Conservation (phyloP, 2,113 vertebrate species). For the Leptobrachium leishanense region DNA sequence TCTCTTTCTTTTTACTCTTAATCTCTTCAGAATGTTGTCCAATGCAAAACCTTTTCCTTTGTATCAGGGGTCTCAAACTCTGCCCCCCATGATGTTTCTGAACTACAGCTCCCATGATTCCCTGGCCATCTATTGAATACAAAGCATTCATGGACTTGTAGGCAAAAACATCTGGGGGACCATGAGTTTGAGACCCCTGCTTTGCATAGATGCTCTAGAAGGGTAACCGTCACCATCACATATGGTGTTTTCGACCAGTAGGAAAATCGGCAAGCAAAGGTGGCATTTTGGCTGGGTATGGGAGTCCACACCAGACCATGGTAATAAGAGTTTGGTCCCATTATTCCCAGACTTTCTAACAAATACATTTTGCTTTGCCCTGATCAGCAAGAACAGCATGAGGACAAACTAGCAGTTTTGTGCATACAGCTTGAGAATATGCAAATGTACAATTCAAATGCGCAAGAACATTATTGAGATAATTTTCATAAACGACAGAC, state of each 20-base stretch:
- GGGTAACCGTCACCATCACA: constrained; percentile 26
- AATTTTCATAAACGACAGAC: constrained; percentile 12
- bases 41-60: too few species aligned
- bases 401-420: constrained; percentile 34
- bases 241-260: constrained; percentile 8
- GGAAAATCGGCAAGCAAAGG: constrained; percentile 39
- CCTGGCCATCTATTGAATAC: too few species aligned
- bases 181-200: too few species aligned
- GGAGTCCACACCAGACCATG: constrained; percentile 24
- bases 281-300: constrained; percentile 35
- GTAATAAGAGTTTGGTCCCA: constrained; percentile 33
- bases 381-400: constrained; percentile 37
- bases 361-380: constrained; percentile 35
- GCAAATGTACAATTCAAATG: constrained; percentile 23
- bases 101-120: too few species aligned
- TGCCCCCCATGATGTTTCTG: too few species aligned
- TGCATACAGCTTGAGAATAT: constrained; percentile 38
- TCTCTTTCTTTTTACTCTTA: too few species aligned
- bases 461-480: constrained; percentile 8
- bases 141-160: too few species aligned
- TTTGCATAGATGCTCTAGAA: neutral
- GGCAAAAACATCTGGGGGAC: too few species aligned
- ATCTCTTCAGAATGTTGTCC: too few species aligned
- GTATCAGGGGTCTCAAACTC: too few species aligned
- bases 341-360: constrained; percentile 40